Percentiles rank a stretch among this genome's conserved stretches.
Conservation (phyloP, 2,797 vertebrate species). For the Myotis vivesi region DNA sequence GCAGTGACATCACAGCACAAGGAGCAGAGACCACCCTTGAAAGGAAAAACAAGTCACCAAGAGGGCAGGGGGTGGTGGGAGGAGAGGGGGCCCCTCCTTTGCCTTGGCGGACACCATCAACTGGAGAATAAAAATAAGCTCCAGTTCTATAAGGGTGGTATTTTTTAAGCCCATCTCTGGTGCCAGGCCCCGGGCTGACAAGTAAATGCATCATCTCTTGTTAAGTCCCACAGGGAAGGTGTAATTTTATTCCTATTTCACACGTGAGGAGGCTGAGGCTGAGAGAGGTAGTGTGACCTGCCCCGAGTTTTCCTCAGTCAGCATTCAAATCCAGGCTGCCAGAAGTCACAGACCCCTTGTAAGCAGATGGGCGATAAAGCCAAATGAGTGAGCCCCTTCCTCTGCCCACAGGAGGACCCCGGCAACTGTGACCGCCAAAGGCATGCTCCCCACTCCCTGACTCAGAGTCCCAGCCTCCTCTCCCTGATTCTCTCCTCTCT, state of each 20-base stretch:
- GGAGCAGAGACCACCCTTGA: slow-evolving; percentile 56
- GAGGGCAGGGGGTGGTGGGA: not conserved
- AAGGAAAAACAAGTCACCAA: slow-evolving; percentile 46
- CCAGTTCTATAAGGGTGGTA: not conserved
- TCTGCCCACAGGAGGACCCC: not conserved
- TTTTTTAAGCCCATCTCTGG: not conserved
- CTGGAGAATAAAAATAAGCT: not conserved
- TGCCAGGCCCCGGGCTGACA: rapidly evolving
- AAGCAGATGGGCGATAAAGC: not conserved
- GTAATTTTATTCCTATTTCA: not conserved
- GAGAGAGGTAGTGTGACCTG: not conserved
- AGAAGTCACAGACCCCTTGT: not conserved
- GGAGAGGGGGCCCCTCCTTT: not conserved
- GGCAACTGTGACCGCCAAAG: not conserved
- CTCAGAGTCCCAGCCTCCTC: not conserved
- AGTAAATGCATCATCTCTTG: rapidly evolving
- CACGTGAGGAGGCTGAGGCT: not conserved
- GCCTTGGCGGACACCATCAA: not conserved
- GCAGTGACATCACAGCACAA: slow-evolving; percentile 46
- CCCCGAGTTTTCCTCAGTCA: not conserved
- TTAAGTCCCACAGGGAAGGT: not conserved
- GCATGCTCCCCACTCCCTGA: too few relatives aligned
- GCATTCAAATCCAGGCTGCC: not conserved
- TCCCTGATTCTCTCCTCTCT: not conserved
- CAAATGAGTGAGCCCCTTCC: rapidly evolving